A percentile compares a stretch with the other conserved stretches of the same genome.
These are phyloP conservation scores for Cheiracanthium punctorium DNA, from an alignment of 2,888 invertebrate genomes.

Conservation along the genomic window DNA sequence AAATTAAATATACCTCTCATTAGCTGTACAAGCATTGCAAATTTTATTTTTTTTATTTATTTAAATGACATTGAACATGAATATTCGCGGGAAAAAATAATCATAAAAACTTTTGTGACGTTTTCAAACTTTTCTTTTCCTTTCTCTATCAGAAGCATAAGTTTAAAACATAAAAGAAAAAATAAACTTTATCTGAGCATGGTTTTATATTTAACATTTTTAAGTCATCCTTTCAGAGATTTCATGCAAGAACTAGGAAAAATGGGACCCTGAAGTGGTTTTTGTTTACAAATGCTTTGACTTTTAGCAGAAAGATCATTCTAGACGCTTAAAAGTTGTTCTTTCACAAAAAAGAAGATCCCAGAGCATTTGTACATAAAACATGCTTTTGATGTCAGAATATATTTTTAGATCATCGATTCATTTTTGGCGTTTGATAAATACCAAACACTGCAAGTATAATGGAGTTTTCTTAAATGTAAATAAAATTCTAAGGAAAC, in stretches of 20 bases:
- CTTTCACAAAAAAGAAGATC: background rate
- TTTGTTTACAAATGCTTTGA: background rate
- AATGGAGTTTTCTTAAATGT: background rate
- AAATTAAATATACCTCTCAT: too few relatives aligned
- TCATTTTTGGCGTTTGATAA: background rate
- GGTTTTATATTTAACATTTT: background rate
- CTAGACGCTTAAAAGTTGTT: background rate
- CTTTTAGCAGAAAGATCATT: background rate
- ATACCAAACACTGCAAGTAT: slow-evolving; percentile 6
- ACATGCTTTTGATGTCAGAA: background rate
- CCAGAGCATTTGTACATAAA: background rate
- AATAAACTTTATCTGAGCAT: too few relatives aligned
- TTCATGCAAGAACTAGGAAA: background rate
- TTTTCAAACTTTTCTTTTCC: too few relatives aligned
- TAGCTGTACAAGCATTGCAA: too few relatives aligned
- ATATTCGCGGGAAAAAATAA: too few relatives aligned
- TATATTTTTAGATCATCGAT: background rate
- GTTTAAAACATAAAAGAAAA: too few relatives aligned
- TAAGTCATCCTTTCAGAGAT: background rate
- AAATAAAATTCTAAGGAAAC: background rate
- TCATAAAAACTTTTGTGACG: too few relatives aligned
- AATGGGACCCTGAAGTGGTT: background rate
- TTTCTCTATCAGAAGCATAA: too few relatives aligned
- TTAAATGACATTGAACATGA: too few relatives aligned
- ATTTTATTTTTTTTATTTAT: too few relatives aligned